Base-by-base conservation (phyloP, 1,140 invertebrate genomes). In the Sycophaga agraensis region DNA sequence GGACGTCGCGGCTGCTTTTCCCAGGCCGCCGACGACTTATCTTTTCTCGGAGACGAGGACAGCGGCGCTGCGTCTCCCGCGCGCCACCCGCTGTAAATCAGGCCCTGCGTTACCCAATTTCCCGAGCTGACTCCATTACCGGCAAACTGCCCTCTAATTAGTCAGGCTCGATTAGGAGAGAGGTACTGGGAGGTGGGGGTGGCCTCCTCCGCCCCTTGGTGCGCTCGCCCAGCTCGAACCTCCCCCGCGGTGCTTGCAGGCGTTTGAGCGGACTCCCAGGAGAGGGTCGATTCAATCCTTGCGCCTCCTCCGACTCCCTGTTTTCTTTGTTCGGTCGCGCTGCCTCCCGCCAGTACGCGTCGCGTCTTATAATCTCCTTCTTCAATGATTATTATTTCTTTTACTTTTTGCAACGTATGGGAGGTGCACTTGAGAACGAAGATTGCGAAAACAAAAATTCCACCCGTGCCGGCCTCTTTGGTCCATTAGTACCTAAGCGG, bases 81-180 rank as follows among this genome's bases (percentile, higher is more conserved):
- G n/a, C n/a, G n/a, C n/a, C n/a, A 43, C 64, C 67, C 58, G 46
- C 39, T 70, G 69, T 77, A 75, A 77, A 79, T 78, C 71, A 74
- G 68, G 70, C 66, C 62, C 67, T 64, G 6, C 67, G 66, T 77
- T 73, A 73, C 60, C 70, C 68, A 73, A 73, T 72, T 75, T 74
- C 66, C 49, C 61, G 59, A 16, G 64, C 65, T 69, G 69, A 75
- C 69, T 75, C 69, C 71, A 77, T 79, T 77, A 77, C 70, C 69
- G 75, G 66, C 55, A 70, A 51, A 73, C 71, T 73, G 68, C 63
- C 68, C 71, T 74, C 72, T 79, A 77, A 79, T 79, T 79, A 77
- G 72, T 71, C 73, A 73, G 69, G 72, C 73, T 73, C 72, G 70
- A 76, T 79, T 78, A 78, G 70, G 57, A 65, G 58, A 66, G 63